Evolutionary conservation across 2,888 invertebrate species (phyloP).

Genomic region (Trachelus troglodyta): DNA sequence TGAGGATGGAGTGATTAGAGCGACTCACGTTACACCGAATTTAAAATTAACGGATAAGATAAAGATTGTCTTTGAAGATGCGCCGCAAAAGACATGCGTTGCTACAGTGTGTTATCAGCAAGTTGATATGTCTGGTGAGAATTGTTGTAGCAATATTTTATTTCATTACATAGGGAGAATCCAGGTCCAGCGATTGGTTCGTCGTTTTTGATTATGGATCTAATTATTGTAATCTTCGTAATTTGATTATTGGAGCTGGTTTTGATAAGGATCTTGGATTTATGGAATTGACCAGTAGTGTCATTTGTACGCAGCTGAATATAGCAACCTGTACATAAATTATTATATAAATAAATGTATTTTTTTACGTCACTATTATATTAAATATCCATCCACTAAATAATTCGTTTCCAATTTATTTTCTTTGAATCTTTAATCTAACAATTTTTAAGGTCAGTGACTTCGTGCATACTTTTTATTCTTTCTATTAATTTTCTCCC

Average conservation of each 20-base stretch:
- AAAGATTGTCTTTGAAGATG: constrained; percentile 32
- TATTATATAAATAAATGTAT: constrained; percentile 12
- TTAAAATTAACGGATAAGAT: constrained; percentile 33
- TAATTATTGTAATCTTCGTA: constrained; percentile 50
- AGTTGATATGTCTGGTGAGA: neutral
- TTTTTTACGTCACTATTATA: neutral
- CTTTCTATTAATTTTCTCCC: neutral
- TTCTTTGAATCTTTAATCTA: neutral
- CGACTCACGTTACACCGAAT: constrained; percentile 34
- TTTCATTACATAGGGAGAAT: constrained; percentile 37
- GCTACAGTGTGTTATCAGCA: constrained; percentile 29
- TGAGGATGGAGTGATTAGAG: constrained; percentile 37
- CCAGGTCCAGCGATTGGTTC: constrained; percentile 43
- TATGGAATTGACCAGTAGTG: constrained; percentile 37
- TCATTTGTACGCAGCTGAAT: constrained; percentile 46
- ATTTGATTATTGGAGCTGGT: constrained; percentile 38
- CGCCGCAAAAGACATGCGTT: constrained; percentile 34
- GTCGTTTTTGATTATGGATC: constrained; percentile 45
- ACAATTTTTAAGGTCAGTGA: neutral
- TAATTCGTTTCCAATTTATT: neutral
- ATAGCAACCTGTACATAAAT: constrained; percentile 38
- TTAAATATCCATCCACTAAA: neutral
- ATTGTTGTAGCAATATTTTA: neutral
- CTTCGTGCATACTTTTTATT: neutral
- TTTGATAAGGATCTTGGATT: constrained; percentile 35